Base-by-base conservation (phyloP, 2,797 vertebrate species). In the Schizopygopsis malacanthus region DNA sequence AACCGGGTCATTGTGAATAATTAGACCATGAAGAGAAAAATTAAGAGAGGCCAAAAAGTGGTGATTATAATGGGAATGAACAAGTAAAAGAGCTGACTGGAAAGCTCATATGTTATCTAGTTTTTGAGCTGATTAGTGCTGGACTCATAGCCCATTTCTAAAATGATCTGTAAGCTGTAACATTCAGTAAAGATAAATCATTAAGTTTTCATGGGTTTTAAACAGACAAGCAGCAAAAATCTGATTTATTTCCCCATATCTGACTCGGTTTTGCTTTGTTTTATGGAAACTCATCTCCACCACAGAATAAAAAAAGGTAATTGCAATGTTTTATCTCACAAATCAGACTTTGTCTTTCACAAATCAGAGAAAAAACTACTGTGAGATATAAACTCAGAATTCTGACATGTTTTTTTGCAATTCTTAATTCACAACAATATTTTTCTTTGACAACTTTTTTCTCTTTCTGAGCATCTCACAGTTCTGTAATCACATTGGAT, bases 1-100 rank as follows among this genome's bases (percentile, higher is more conserved):
- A 77, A 77, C 73, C 70, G 47, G 81, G 85, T 87, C 82, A 83
- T 80, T 86, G 75, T 63, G 6, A 25, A 10, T 80, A 88, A 81
- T 84, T 87, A 85, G 82, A 89, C 72, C 28, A 82, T 67, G 50
- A 78, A 54, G 77, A 63, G 20, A 84, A 81, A 88, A 87, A 88
- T 88, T 7, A 88, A 88, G 86, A 56, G 9, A 70, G 47, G 67
- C 61, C 56, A 85, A 78, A 81, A 70, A 50, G 86, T 54, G 81
- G 70, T 82, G 7, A 89, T 80, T 79, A 69, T 70, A 70, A 81
- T 77, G 3, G 33, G 15, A 81, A 43, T 72, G 25, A 59, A 79
- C 43, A 41, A 37, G 41, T 33, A 88, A 50, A 81, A 85, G 83
- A 76, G 13, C 28, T 39, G 39, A 47, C 52, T 73, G 61, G 10